Base-by-base conservation (phyloP, 92 coral and sea anemone species). In the Bergia puertoricense region DNA sequence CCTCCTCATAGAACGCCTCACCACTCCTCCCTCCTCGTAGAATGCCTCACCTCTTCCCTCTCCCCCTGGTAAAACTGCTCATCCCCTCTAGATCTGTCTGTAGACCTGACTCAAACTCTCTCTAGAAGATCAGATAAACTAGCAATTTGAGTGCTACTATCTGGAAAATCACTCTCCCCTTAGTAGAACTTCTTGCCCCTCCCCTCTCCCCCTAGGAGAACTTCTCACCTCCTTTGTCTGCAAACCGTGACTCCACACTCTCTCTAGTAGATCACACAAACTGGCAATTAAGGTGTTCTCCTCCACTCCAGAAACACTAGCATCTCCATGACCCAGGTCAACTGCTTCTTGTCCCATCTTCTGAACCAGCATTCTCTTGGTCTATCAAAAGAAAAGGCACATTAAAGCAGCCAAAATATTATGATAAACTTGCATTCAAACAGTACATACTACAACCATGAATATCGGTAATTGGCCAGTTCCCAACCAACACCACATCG, bases 341-440 rank as follows among this genome's bases (percentile, higher is more conserved):
- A 95, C 96, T 20, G 99, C 99, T 57, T 97, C 99, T 74, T 97
- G 99, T 69, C 99, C 99, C 99, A 97, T 97, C 94, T 97, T 97
- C 85, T 95, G 94, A 51, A 97, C 99, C 80, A 97, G 88, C 93
- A 97, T 95, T 78, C 92, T 90, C 91, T 97, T 97, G 62, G 96
- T 94, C 99, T 96, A 79, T 5, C 36, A 77, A 46, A 16, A 0
- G 67, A 43, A 41, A 36, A 65, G 20, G 23, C 51, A 40, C 69
- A 62, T 62, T 6, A 62, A 62, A 62, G 69, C n/a, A 62, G 20
- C 23, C 16, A 16, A 62, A 62, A 18, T 18, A 18, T 6, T 15
- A 3, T 20, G 69, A 23, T 20, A 62, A 23, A 18, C 6, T 4
- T 8, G 23, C 18, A 6, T 62, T 7, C 69, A 20, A 7, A 62